A percentile compares a stretch with the other conserved stretches of the same genome.
Conservation (phyloP, 2,797 vertebrate species). For the Arrhamphus sclerolepis region DNA sequence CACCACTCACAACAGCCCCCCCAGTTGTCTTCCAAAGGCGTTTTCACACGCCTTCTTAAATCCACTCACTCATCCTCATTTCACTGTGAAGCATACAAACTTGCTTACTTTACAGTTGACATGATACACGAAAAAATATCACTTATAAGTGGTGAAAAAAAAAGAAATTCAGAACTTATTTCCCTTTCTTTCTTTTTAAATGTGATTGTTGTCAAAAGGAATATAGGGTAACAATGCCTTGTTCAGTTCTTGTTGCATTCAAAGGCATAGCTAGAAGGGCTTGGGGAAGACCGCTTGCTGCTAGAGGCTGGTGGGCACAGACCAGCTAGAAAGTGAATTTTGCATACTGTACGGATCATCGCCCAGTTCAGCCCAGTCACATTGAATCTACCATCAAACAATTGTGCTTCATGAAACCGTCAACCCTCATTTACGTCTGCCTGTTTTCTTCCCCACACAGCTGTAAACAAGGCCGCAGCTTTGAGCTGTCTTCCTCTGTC, state of each 20-base stretch:
- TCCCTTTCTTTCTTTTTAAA: slow-evolving; percentile 86
- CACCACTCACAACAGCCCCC: slow-evolving; percentile 13
- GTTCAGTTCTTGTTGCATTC: slow-evolving; percentile 90
- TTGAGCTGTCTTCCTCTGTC: slow-evolving; percentile 84
- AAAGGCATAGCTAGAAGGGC: slow-evolving; percentile 87
- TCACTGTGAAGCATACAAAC: slow-evolving; percentile 56
- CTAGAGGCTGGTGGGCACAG: slow-evolving; percentile 95
- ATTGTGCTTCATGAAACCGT: slow-evolving; percentile 99
- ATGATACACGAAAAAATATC: slow-evolving; percentile 57
- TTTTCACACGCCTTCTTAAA: slow-evolving; percentile 25
- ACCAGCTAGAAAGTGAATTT: slow-evolving; percentile 97
- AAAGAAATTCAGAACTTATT: slow-evolving; percentile 83
- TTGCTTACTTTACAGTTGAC: slow-evolving; percentile 64
- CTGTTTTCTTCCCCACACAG: slow-evolving; percentile 86
- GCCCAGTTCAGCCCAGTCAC: slow-evolving; percentile 98
- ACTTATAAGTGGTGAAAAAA: slow-evolving; percentile 91
- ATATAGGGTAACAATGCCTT: slow-evolving; percentile 87
- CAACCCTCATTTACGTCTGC: slow-evolving; percentile 97
- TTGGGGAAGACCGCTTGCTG: slow-evolving; percentile 84
- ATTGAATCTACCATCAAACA: slow-evolving; percentile 97
- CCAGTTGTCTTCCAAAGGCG: slow-evolving; percentile 63
- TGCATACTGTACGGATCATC: slow-evolving; percentile 99
- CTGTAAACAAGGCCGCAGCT: slow-evolving; percentile 92
- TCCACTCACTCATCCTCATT: slow-evolving; percentile 26
- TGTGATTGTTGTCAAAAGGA: slow-evolving; percentile 97